phyloP scores from a whole-genome alignment of 2,797 vertebrate species.

The Zenarchopterus dispar region DNA sequence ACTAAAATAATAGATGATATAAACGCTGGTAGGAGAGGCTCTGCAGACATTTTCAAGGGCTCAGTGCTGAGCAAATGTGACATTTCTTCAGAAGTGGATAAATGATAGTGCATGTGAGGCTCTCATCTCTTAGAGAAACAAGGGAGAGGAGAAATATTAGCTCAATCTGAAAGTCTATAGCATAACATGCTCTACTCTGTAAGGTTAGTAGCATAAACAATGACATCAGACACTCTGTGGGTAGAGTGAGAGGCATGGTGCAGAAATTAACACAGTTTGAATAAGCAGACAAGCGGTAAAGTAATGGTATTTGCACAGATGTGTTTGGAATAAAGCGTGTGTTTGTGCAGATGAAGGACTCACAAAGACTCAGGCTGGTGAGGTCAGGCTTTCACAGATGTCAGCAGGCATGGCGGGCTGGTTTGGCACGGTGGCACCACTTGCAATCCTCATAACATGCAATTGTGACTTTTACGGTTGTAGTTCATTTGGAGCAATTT shows the following conservation, averaged over 20 bases:
- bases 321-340: conserved; percentile 41
- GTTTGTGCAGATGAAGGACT: conserved; percentile 31
- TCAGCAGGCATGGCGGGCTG: conserved; percentile 43
- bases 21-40: conserved; percentile 43
- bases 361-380: conserved; percentile 23
- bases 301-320: conserved; percentile 31
- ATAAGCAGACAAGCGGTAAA: conserved; percentile 31
- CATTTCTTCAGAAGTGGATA: conserved; percentile 62
- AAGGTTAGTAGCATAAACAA: conserved; percentile 58
- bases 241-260: conserved; percentile 29
- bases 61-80: conserved; percentile 60
- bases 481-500: conserved; percentile 53
- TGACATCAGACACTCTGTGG: conserved; percentile 58
- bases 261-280: conserved; percentile 46
- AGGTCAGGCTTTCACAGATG: conserved; percentile 44
- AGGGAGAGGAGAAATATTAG: conserved; percentile 23
- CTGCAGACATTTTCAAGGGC: conserved; percentile 46
- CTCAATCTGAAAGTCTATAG: conserved; percentile 45
- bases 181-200: conserved; percentile 44
- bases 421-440: conserved; percentile 39
- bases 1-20: conserved; percentile 36
- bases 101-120: conserved; percentile 38
- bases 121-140: conserved; percentile 48
- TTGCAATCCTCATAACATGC: conserved; percentile 47
- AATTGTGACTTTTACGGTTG: conserved; percentile 61